Evolutionary conservation across 2,797 vertebrate species (phyloP), one percentile per base, ranked within the genome.

Genomic region (Eidolon dupreanum): DNA sequence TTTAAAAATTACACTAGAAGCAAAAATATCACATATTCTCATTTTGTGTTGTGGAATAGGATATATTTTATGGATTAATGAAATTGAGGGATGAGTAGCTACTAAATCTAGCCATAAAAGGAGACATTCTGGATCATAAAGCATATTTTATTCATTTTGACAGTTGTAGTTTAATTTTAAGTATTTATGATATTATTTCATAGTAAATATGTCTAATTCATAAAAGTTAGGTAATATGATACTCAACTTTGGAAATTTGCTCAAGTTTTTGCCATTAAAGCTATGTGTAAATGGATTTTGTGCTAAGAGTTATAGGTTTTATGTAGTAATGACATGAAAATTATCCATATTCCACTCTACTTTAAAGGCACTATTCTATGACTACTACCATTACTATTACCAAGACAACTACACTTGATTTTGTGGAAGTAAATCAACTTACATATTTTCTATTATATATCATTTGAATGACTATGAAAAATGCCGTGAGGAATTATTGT

Each of bases 181-280:
- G 61, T 97, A 97, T 96, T 96, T 86, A 97, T 94, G 66, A 41
- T 57, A 89, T 93, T 49, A 75, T 55, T 95, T 96, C 59, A 75
- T 66, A 93, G 57, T 95, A 97, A 96, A 96, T 94, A 96, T 70
- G 53, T 93, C 90, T 94, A 86, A 78, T 96, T 92, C 74, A 51
- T 88, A 59, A 93, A 93, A 94, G 63, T 59, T 81, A 74, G 59
- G 90, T 83, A 96, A 90, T 78, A 36, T 53, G 85, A 97, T 43
- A 74, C 31, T 7, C 55, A 88, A 24, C 79, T 95, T 88, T 73
- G 73, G 57, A 96, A 94, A 93, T 94, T 11, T 94, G 74, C 73
- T 96, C 36, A 85, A 85, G 41, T 43, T 92, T 97, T 94, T 90
- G 17, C 49, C 41, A 85, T 75, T 90, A 90, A 94, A 93, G 16